A percentile compares a stretch with the other conserved stretches of the same genome.
These are phyloP conservation scores for Melierax canorus DNA, from an alignment of 2,113 vertebrate species.

Conservation along the genomic window DNA sequence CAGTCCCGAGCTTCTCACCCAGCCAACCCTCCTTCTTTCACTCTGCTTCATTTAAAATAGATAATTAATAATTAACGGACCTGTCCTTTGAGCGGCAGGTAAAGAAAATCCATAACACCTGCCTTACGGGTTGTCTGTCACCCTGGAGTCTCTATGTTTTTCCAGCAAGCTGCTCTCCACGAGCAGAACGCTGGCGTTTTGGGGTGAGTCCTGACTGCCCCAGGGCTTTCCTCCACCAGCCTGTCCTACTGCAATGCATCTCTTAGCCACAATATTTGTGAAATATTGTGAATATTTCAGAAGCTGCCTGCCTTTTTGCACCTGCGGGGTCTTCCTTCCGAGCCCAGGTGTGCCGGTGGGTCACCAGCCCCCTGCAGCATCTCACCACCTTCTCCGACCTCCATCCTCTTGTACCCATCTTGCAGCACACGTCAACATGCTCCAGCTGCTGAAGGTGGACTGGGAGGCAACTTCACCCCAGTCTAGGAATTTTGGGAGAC, in stretches of 20 bases:
- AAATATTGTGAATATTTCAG: background rate
- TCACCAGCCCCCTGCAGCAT: background rate
- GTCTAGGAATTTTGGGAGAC: background rate
- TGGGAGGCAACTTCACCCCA: background rate
- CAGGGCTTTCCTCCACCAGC: background rate
- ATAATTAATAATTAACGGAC: background rate
- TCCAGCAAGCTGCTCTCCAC: background rate
- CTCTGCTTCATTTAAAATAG: background rate
- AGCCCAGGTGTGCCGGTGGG: background rate
- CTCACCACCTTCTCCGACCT: background rate
- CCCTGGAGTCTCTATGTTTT: background rate
- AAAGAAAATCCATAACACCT: background rate
- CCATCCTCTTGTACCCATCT: background rate
- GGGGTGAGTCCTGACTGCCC: background rate
- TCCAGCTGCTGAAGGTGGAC: background rate
- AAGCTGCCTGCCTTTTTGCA: background rate
- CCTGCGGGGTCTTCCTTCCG: background rate
- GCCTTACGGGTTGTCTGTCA: background rate
- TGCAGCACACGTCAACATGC: rapidly evolving
- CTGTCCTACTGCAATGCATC: background rate
- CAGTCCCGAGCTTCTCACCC: background rate
- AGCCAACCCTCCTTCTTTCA: background rate
- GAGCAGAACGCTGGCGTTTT: rapidly evolving
- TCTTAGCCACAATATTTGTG: background rate
- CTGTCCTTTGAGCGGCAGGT: background rate